These are phyloP conservation scores for Otolemur garnettii DNA, from an alignment of 2,113 vertebrate species.

Conservation along the genomic window DNA sequence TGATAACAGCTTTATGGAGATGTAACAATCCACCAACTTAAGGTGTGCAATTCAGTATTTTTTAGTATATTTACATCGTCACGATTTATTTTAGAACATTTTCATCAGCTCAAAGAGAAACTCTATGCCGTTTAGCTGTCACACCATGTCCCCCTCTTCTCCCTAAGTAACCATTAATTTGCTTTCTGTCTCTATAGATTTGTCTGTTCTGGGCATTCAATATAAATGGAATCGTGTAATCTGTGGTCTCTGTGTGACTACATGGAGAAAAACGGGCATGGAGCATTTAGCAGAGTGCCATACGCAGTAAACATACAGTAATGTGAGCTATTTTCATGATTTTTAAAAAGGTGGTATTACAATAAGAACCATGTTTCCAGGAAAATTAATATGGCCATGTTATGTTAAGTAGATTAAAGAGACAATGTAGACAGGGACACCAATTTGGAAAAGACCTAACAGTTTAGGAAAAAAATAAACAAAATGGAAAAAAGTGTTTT, in stretches of 20 bases:
- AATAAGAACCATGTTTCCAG: not conserved
- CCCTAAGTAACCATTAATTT: not conserved
- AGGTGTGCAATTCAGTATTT: not conserved
- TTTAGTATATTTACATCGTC: not conserved
- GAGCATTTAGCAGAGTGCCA: not conserved
- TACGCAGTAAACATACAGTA: not conserved
- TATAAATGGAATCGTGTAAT: not conserved
- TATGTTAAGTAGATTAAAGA: not conserved
- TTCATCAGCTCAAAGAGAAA: not conserved
- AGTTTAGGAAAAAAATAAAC: not conserved
- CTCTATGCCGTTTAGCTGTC: not conserved
- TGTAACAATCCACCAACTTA: not conserved
- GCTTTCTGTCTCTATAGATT: not conserved
- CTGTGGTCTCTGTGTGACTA: not conserved
- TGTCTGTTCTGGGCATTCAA: not conserved
- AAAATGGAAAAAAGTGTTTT: not conserved
- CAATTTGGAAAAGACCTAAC: not conserved
- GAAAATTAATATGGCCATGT: not conserved
- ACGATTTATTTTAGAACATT: not conserved
- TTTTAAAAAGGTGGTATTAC: not conserved
- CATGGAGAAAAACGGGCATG: not conserved
- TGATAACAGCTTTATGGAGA: not conserved
- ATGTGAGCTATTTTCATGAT: not conserved
- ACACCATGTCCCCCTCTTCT: not conserved
- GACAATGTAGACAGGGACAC: not conserved